These are phyloP conservation scores for Drosophila mayri DNA, from an alignment of 1,140 invertebrate genomes.

Conservation along the genomic window DNA sequence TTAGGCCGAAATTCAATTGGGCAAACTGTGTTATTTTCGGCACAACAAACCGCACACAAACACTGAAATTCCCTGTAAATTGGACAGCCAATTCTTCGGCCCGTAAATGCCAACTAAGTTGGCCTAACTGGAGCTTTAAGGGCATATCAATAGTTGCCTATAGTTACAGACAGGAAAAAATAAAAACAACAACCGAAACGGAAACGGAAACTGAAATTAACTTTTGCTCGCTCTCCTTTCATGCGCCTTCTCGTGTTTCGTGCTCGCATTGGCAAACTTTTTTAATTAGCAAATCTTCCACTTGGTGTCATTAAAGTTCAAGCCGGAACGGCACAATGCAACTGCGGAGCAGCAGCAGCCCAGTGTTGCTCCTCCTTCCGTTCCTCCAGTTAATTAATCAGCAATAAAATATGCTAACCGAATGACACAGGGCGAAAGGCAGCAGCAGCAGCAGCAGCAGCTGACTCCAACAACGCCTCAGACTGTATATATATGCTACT, in stretches of 20 bases:
- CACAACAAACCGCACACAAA: slow-evolving; percentile 2
- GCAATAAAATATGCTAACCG: slow-evolving; percentile 75
- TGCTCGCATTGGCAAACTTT: slow-evolving; percentile 59
- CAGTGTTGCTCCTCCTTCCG: slow-evolving; percentile 8
- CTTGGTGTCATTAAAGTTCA: slow-evolving; percentile 61
- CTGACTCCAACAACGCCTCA: slow-evolving; percentile 5
- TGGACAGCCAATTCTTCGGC: slow-evolving; percentile 31
- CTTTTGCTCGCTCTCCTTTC: slow-evolving; percentile 21
- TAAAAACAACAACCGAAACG: slow-evolving; percentile 4
- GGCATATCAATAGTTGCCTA: slow-evolving; percentile 43
- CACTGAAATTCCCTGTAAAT: slow-evolving; percentile 25
- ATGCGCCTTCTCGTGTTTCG: slow-evolving; percentile 19
- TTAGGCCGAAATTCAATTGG: slow-evolving; percentile 16
- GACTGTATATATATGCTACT: neutral
- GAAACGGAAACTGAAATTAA: slow-evolving; percentile 7
- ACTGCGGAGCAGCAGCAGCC: slow-evolving; percentile 33
- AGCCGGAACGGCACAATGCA: slow-evolving; percentile 45
- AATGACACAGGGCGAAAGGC: slow-evolving; percentile 51
- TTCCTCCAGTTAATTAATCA: slow-evolving; percentile 74
- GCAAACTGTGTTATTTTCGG: slow-evolving; percentile 35
- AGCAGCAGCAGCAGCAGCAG: slow-evolving; percentile 1
- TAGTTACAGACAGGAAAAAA: slow-evolving; percentile 27
- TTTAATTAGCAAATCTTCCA: slow-evolving; percentile 76
- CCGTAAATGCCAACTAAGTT: slow-evolving; percentile 15
- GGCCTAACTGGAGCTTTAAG: slow-evolving; percentile 35